phyloP scores from a whole-genome alignment of 2,113 vertebrate species.

The Nibea coibor region DNA sequence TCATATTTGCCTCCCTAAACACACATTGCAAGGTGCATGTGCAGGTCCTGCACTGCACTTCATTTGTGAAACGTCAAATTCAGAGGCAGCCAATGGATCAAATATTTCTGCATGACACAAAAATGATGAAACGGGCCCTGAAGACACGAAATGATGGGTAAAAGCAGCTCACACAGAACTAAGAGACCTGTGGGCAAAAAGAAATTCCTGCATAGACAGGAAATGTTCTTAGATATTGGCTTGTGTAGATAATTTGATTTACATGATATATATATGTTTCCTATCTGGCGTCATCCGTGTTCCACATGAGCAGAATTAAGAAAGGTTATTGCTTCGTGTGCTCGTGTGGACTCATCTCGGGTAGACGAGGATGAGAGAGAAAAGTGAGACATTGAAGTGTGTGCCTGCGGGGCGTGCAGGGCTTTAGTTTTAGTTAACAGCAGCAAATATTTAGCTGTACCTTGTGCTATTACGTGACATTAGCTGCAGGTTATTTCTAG shows the following conservation, averaged over 20 bases:
- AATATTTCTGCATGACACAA: slow-evolving; percentile 6
- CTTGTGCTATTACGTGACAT: slow-evolving; percentile 9
- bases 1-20: neutral
- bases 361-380: slow-evolving; percentile 12
- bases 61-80: slow-evolving; percentile 27
- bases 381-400: neutral
- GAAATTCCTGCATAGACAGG: neutral
- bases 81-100: slow-evolving; percentile 15
- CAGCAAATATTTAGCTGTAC: slow-evolving; percentile 24
- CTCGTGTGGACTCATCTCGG: neutral
- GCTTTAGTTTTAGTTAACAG: slow-evolving; percentile 49
- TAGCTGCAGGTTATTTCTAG: slow-evolving; percentile 34
- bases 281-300: slow-evolving; percentile 43
- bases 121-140: neutral
- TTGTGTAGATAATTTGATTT: slow-evolving; percentile 33
- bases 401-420: slow-evolving; percentile 32
- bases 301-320: slow-evolving; percentile 31
- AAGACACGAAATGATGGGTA: neutral
- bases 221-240: slow-evolving; percentile 7
- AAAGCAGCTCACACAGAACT: neutral
- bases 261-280: slow-evolving; percentile 24
- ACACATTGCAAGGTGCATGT: neutral
- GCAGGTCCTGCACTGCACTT: neutral
- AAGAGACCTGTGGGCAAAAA: neutral
- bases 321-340: neutral